Base-by-base conservation (phyloP, 2,797 vertebrate species). In the Furcifer pardalis region DNA sequence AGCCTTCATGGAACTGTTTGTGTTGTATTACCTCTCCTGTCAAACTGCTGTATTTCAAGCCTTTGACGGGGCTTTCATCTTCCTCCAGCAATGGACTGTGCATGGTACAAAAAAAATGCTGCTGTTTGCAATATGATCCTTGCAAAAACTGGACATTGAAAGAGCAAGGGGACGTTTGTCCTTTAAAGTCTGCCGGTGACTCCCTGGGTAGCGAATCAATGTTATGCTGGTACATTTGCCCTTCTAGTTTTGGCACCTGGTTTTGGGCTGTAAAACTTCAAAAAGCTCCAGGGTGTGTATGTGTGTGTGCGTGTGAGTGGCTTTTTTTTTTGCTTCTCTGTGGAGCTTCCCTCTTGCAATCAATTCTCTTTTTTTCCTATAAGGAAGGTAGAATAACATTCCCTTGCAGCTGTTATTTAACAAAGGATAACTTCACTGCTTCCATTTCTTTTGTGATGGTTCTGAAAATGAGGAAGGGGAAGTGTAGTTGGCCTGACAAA, bases 1-100 rank as follows among this genome's bases (percentile, higher is more conserved):
- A 77, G 79, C 69, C 87, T 86, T 84, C 87, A 82, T 49, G 74
- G 79, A 84, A 59, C 32, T 82, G 49, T 79, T 89, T 83, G 59
- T 37, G n/a, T 75, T 65, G 65, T 27, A 81, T 63, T 66, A 19
- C 49, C 27, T 59, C 71, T 85, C 78, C 77, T 76, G 71, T 75
- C 49, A 80, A 66, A 68, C 71, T 35, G 30, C 27, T 90, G 40
- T 79, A 87, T 2, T 7, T 85, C 73, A 79, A 73, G 68, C 9
- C 23, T 42, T 66, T 77, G 77, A 74, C 35, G 68, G 0, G 0
- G 37, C 46, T 90, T 89, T 89, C 1, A 0, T 7, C 9, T 90
- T 63, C 56, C 46, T 87, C 1, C 35, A 84, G 68, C 72, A 49
- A 0, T 0, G 73, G 79, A 46, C 66, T 82, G 10, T 85, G 81